These are phyloP conservation scores for Apostichopus parvimensis DNA, from an alignment of 35 echinoderm and acorn worm species.

Conservation along the genomic window DNA sequence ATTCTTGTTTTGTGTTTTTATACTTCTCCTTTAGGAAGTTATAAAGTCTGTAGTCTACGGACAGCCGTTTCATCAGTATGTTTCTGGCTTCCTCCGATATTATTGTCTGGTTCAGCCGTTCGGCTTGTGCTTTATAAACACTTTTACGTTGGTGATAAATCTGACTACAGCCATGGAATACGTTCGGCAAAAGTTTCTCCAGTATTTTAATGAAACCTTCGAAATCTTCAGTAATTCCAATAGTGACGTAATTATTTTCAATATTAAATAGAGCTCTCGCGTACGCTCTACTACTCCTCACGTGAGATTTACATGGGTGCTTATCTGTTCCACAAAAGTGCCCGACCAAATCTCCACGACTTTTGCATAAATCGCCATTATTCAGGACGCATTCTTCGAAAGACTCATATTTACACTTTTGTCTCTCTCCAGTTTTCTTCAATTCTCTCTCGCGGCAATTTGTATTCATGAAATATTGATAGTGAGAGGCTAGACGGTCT, in stretches of 20 bases:
- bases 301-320: neutral
- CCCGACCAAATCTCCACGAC: neutral
- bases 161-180: slow-evolving; percentile 20
- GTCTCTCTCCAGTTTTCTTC: neutral
- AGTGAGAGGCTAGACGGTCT: slow-evolving; percentile 32
- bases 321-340: slow-evolving; percentile 46
- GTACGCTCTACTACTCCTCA: neutral
- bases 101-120: neutral
- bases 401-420: neutral
- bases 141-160: neutral
- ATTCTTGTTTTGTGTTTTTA: neutral
- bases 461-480: neutral
- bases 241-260: slow-evolving; percentile 8
- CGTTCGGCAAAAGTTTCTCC: slow-evolving; percentile 24
- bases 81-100: neutral
- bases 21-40: slow-evolving; percentile 16
- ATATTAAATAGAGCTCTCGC: slow-evolving; percentile 8
- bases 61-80: slow-evolving; percentile 21
- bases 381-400: slow-evolving; percentile 36
- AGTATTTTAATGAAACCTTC: slow-evolving; percentile 5
- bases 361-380: neutral
- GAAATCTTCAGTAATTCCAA: slow-evolving; percentile 48
- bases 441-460: neutral
- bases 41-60: slow-evolving; percentile 31
- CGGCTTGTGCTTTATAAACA: neutral